phyloP scores from a whole-genome alignment of 2,113 vertebrate species.

The Mungos mungo region DNA sequence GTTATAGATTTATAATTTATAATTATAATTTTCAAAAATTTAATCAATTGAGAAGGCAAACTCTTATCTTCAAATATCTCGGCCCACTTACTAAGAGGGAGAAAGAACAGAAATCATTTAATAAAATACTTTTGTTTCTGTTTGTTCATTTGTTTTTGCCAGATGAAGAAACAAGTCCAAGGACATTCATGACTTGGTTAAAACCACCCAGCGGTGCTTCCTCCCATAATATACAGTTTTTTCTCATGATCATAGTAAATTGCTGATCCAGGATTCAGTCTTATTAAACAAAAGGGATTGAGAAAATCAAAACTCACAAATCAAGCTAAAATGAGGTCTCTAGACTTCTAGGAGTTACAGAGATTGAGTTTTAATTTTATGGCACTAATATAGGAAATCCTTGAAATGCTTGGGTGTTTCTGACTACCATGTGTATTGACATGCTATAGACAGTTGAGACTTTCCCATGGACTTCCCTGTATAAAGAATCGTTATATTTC shows the following conservation, averaged over 20 bases:
- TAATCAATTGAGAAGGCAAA: neutral
- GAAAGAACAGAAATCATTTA: neutral
- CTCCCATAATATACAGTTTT: neutral
- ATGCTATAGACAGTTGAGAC: neutral
- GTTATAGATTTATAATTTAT: no score
- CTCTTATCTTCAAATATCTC: neutral
- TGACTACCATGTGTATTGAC: neutral
- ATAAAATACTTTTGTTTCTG: neutral
- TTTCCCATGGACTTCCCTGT: neutral
- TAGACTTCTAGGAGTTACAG: neutral
- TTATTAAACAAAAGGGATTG: neutral
- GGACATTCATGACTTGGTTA: neutral
- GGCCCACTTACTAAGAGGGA: neutral
- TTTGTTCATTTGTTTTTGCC: neutral
- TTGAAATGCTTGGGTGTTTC: neutral
- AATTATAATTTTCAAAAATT: neutral
- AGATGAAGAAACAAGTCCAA: neutral
- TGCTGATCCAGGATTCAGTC: neutral
- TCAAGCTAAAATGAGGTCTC: neutral
- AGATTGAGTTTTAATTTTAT: neutral
- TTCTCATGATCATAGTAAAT: neutral
- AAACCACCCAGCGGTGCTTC: neutral
- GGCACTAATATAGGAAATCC: neutral
- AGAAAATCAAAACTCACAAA: neutral
- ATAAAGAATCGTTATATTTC: neutral